Evolutionary conservation across 1,140 invertebrate genomes (phyloP).

Genomic region (Ostrea edulis): DNA sequence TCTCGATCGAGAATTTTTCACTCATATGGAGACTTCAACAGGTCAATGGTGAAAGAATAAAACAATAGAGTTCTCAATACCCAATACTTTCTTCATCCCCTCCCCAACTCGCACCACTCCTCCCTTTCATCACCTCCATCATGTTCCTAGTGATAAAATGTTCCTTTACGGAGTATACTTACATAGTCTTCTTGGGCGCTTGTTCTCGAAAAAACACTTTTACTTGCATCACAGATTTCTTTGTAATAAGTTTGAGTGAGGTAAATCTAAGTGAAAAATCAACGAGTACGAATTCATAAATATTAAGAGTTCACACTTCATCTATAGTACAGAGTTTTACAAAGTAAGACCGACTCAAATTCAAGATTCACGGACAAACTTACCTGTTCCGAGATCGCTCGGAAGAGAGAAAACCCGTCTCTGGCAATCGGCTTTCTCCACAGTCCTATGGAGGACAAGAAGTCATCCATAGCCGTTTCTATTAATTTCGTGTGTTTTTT

Average conservation of each 20-base stretch:
- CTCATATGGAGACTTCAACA: too few species aligned
- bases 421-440: constrained; percentile 90
- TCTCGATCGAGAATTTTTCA: too few species aligned
- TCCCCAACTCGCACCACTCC: too few species aligned
- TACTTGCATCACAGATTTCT: constrained; percentile 57
- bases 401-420: constrained; percentile 91
- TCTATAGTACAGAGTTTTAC: background rate
- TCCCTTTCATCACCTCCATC: too few species aligned
- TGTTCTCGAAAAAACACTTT: constrained; percentile 55
- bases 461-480: constrained; percentile 84
- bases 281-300: background rate
- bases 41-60: too few species aligned
- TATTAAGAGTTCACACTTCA: background rate
- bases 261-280: constrained; percentile 81
- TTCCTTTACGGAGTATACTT: constrained; percentile 1
- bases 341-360: background rate
- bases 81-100: too few species aligned
- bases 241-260: constrained; percentile 83
- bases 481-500: constrained; percentile 14
- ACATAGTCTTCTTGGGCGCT: constrained; percentile 56
- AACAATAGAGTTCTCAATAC: too few species aligned
- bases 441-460: constrained; percentile 87
- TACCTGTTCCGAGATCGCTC: constrained; percentile 91
- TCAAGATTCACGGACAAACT: background rate
- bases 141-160: too few species aligned